Base-by-base conservation (phyloP, 2,113 vertebrate species). In the Prunella fulvescens region DNA sequence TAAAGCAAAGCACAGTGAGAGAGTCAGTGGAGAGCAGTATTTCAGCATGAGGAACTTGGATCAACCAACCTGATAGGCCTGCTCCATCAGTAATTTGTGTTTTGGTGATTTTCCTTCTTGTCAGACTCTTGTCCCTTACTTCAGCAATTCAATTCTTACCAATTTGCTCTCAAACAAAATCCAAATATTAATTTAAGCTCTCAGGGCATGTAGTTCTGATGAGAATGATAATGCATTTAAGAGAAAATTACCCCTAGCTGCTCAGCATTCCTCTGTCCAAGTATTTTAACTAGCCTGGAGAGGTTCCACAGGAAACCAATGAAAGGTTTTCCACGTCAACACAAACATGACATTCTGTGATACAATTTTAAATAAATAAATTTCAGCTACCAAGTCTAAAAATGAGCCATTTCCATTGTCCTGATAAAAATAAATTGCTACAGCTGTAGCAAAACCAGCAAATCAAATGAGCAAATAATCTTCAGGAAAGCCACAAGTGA, bases 391-490 rank as follows among this genome's bases (percentile, higher is more conserved):
- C 31, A 33, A 33, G 48, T 73, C 19, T 86, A 62, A 95, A 94
- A 86, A 58, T 42, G 15, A 88, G 24, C 7, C 33, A 64, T 88
- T 84, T 76, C 47, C 39, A 33, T 79, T 74, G 45, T 70, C 29
- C 28, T 40, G 37, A 50, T 88, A 25, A 83, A 44, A 90, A 81
- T 91, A 60, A 81, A 70, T 91, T 78, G 25, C 53, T 74, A 29
- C 47, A 86, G 54, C 1, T 4, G 33, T 80, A 85, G 28, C 72
- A 66, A 66, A 80, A 58, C 0, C 42, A 76, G 67, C 82, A 95
- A 96, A 93, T 95, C 53, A 92, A 56, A 90, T 62, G 42, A 66
- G 45, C 20, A 82, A 94, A 82, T 71, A 76, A 54, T 88, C 39
- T 90, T 91, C 64, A 70, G 72, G 67, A 91, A 84, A 91, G 73